These are phyloP conservation scores for Drosophila dives DNA, from an alignment of 2,888 invertebrate genomes.

Conservation along the genomic window DNA sequence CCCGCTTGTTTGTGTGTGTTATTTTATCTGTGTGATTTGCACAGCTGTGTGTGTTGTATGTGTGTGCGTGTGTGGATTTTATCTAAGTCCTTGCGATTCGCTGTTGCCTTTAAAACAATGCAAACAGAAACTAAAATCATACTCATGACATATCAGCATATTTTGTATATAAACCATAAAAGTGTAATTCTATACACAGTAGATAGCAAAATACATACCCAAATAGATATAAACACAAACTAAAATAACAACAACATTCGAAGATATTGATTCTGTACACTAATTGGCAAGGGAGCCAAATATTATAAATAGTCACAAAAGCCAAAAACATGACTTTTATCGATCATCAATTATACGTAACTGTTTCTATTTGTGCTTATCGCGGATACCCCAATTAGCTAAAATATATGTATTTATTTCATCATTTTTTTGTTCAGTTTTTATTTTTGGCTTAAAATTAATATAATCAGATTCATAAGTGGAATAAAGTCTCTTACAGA, in stretches of 20 bases:
- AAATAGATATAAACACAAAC: background rate
- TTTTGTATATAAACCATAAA: background rate
- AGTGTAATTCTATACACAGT: background rate
- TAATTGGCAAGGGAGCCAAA: background rate
- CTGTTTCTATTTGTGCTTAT: background rate
- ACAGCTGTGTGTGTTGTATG: slow-evolving; percentile 23
- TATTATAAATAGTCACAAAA: background rate
- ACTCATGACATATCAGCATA: background rate
- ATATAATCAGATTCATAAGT: background rate
- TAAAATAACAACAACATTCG: background rate
- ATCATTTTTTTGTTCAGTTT: background rate
- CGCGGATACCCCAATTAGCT: background rate
- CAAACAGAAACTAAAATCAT: background rate
- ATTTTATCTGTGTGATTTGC: slow-evolving; percentile 31
- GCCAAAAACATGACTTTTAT: background rate
- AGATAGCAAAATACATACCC: background rate
- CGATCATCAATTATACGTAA: background rate
- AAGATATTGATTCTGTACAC: background rate
- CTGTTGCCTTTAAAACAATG: background rate
- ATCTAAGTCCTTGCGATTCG: background rate
- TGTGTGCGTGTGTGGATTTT: slow-evolving; percentile 8
- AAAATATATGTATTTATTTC: background rate
- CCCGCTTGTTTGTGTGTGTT: background rate
- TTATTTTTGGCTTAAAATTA: background rate
- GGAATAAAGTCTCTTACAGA: background rate